Evolutionary conservation across 2,113 vertebrate species (phyloP), one percentile per base, ranked within the genome.

Genomic region (Trogon melanurus): DNA sequence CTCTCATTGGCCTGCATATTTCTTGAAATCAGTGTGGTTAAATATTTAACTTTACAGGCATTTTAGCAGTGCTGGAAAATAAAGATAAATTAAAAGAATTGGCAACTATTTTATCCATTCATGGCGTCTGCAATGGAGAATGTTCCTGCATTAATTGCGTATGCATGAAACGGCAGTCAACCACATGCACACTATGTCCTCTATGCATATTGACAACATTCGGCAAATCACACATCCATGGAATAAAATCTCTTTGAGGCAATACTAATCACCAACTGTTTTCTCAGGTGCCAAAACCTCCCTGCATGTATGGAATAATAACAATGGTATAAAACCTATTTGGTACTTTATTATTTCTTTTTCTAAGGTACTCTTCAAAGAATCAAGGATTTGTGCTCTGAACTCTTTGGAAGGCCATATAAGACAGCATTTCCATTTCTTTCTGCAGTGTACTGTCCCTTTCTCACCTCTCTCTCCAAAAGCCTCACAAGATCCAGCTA

Each of bases 381-480:
- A 82, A 58, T 26, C 9, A 23, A 34, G 3, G 2, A 16, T 57
- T 73, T 67, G 15, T 38, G 12, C 5, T 36, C 3, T 1, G 3
- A 34, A 54, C 2, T 67, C 16, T 70, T 78, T 71, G 27, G 30
- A 41, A 70, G 11, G 4, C 18, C 20, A 32, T 38, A 44, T 17
- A 61, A 80, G 10, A 2, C 3, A 47, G 4, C 4, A 14, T 66
- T 78, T 47, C 5, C 2, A 1, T 34, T 64, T 48, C 58, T 41
- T 30, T 3, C 2, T 74, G 6, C 10, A 66, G 9, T 6, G 1
- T 53, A 1, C 2, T 65, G 2, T 23, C 9, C 50, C 26, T 69
- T 64, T 21, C 12, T 29, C 21, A 8, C 2, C 4, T 2, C 4
- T 0, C 3, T 2, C 5, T n/a, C 8, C 2, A 18, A 44, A 45